These are phyloP conservation scores for Hystrix brachyura DNA, from an alignment of 2,113 vertebrate species.

Conservation along the genomic window DNA sequence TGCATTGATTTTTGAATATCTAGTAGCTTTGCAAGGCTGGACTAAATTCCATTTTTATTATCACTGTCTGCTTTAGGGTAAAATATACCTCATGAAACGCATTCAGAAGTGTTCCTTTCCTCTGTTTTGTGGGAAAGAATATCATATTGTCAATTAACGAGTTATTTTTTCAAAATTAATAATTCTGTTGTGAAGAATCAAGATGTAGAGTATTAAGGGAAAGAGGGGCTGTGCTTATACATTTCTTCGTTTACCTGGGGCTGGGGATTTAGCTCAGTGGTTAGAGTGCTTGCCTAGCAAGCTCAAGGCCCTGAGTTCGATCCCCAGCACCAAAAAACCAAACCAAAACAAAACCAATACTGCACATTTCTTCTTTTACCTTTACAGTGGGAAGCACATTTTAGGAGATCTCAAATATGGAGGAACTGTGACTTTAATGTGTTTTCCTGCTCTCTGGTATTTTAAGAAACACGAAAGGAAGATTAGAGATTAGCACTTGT, in stretches of 20 bases:
- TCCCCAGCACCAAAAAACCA: too few relatives aligned
- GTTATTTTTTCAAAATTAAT: neutral
- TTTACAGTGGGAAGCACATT: neutral
- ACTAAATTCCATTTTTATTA: neutral
- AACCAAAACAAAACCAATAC: too few relatives aligned
- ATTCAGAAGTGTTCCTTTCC: neutral
- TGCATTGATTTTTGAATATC: conserved; percentile 4
- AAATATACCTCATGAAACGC: neutral
- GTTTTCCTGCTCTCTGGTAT: conserved; percentile 54
- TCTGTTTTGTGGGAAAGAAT: conserved; percentile 3
- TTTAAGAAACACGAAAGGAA: conserved; percentile 79
- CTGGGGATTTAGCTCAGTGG: too few relatives aligned
- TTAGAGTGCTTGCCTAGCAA: too few relatives aligned
- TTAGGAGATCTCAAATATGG: neutral
- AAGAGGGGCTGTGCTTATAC: neutral
- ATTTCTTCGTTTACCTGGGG: neutral
- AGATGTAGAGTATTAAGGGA: neutral
- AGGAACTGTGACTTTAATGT: neutral
- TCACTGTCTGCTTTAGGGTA: neutral
- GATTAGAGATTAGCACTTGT: conserved; percentile 79
- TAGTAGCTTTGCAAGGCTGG: neutral
- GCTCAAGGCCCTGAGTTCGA: too few relatives aligned
- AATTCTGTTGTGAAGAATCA: neutral
- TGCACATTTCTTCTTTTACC: neutral
- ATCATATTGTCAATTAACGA: conserved; percentile 14